A percentile compares a stretch with the other conserved stretches of the same genome.
These are phyloP conservation scores for Sebastes variabilis DNA, from an alignment of 2,797 vertebrate genomes.

Conservation along the genomic window DNA sequence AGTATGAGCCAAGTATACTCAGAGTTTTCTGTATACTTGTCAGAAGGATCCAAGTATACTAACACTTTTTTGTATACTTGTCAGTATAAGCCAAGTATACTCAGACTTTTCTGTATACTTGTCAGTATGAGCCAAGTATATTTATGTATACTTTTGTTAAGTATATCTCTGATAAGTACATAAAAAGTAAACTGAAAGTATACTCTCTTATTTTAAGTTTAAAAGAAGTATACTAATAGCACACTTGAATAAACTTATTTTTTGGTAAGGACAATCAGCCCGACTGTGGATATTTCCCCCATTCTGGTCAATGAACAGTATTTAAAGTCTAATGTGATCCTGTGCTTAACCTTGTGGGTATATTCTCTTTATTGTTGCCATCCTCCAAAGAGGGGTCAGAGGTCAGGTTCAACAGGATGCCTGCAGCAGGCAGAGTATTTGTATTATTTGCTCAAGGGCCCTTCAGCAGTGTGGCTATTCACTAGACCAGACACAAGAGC, in stretches of 20 bases:
- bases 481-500: constrained; percentile 1
- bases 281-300: not conserved
- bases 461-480: constrained; percentile 17
- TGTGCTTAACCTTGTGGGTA: constrained; percentile 1
- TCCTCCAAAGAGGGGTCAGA: constrained; percentile 14
- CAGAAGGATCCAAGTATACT: no score
- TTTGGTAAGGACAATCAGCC: not conserved
- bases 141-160: no score
- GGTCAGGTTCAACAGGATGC: constrained; percentile 32
- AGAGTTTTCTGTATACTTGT: no score
- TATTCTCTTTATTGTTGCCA: constrained; percentile 13
- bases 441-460: constrained; percentile 15
- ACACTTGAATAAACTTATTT: no score
- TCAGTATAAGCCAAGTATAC: no score
- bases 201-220: no score
- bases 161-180: no score
- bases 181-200: no score
- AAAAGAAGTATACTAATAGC: no score
- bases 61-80: accelerated
- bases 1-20: no score
- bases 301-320: constrained; percentile 39
- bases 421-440: constrained; percentile 17
- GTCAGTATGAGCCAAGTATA: no score
- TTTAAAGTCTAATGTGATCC: constrained; percentile 11
- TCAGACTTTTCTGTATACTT: no score